These are phyloP conservation scores for Isaurus tuberculatus DNA, from an alignment of 92 coral and sea anemone species.

Conservation along the genomic window DNA sequence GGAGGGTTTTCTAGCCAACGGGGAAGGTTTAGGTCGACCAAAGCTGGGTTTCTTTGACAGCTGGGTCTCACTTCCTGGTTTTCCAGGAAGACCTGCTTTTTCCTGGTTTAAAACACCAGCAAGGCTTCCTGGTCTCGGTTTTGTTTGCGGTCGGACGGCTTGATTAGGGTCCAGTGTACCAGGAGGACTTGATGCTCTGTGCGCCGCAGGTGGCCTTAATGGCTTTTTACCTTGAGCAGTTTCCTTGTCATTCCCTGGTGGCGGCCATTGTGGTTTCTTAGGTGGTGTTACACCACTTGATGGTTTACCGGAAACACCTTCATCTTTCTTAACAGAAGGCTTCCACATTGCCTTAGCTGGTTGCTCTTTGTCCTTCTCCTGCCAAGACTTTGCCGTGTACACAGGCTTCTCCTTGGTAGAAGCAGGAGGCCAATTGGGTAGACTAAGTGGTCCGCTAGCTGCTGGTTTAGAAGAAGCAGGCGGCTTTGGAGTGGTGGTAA, in stretches of 20 bases:
- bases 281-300: slow-evolving; percentile 35
- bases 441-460: background rate
- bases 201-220: background rate
- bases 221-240: slow-evolving; percentile 7
- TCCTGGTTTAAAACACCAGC: slow-evolving; percentile 57
- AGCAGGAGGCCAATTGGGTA: slow-evolving; percentile 31
- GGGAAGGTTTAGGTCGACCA: slow-evolving; percentile 27
- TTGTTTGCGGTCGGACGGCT: slow-evolving; percentile 21
- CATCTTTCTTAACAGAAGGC: slow-evolving; percentile 20
- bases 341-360: slow-evolving; percentile 38
- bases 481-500: slow-evolving; percentile 30
- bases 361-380: slow-evolving; percentile 11
- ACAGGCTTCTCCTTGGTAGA: slow-evolving; percentile 27
- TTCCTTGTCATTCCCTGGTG: background rate
- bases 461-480: slow-evolving; percentile 14
- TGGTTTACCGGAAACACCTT: slow-evolving; percentile 25
- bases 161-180: slow-evolving; percentile 25
- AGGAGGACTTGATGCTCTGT: slow-evolving; percentile 35
- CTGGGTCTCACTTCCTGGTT: slow-evolving; percentile 39
- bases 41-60: slow-evolving; percentile 43
- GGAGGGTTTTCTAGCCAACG: slow-evolving; percentile 6
- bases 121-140: slow-evolving; percentile 60
- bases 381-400: slow-evolving; percentile 36
- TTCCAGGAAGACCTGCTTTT: slow-evolving; percentile 20
- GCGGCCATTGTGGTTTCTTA: slow-evolving; percentile 44